Evolutionary conservation across 2,113 vertebrate genomes (phyloP), one percentile per base, ranked within the genome.

Genomic region (Labeo catla): DNA sequence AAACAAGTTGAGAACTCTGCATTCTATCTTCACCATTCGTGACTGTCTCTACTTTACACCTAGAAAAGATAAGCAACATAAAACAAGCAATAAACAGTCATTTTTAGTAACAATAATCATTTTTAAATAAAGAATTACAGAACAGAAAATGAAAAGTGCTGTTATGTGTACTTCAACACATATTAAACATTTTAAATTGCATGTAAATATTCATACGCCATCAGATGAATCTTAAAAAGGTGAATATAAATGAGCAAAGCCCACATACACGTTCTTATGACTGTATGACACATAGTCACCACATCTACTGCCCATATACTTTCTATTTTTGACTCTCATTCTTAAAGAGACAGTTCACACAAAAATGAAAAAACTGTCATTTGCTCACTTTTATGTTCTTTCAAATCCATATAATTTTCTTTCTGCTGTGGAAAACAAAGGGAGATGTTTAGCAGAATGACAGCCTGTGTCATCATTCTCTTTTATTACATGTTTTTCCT

Each of bases 1-100:
- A 88, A 84, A 76, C 68, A 63, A 85, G 84, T 88, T 74, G 81
- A 72, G 89, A 90, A 91, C 93, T 95, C 92, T 81, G 87, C 90
- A 93, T 93, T 93, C 93, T 94, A 89, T 93, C 94, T 92, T 93
- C 93, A 95, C 94, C 94, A 95, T 95, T 94, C 93, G 93, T 93
- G 84, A 76, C 84, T 23, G 85, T 81, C 90, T 87, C 87, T 77
- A 65, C 80, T 85, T 66, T 47, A 66, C 90, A 88, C 81, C 86
- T 88, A 80, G 4, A 73, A 61, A 65, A 72, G 73, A 23, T 43
- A 54, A 23, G 9, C 15, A 34, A 45, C 3, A 74, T 21, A 6
- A 50, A 39, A 43, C 10, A 28, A 2, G 6, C 1, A 6, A 5
- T 3, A 52, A 23, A 87, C 8, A 28, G 45, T 61, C 28, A 66